Base-by-base conservation (phyloP, 2,113 vertebrate genomes). In the Rhinopithecus roxellana region DNA sequence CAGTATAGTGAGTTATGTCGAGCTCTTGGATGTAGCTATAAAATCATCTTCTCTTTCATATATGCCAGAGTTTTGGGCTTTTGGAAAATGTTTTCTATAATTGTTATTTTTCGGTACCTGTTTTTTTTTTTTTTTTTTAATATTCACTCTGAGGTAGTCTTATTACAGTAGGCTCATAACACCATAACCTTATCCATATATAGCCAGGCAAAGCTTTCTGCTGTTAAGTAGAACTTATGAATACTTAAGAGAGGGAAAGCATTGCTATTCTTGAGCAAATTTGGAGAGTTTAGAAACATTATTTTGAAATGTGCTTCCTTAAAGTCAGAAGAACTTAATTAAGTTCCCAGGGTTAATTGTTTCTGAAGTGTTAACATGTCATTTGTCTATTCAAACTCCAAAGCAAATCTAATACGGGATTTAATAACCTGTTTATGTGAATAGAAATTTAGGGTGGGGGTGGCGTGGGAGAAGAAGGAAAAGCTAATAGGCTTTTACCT, bases 401-500 rank as follows among this genome's bases (percentile, higher is more conserved):
- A 97, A 97, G 97, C 95, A 97, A 98, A 95, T 97, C 96, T 96
- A 97, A 97, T 90, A 93, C 80, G 57, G 95, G 97, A 97, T 97
- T 97, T 98, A 98, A 98, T 97, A 98, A 97, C 95, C 97, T 97
- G 97, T 98, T 98, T 98, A 97, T 96, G 93, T 97, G 97, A 97
- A 97, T 96, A 97, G 97, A 97, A 97, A 97, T 97, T 97, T 97
- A 96, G 96, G 97, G 69, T 97, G 96, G 94, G 96, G 97, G 97
- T 94, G 97, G 97, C 79, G 95, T 98, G 96, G 96, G 97, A 98
- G 97, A 95, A 69, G 59, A 59, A 72, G 96, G 94, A 72, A 94
- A 98, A 98, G 96, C 97, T 98, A 98, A 98, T 97, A 98, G 98
- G 98, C 95, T 98, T 99, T 97, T 96, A 98, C 97, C 97, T 98